Evolutionary conservation across 2,797 vertebrate species (phyloP).

Genomic region (Macropus fuliginosus): DNA sequence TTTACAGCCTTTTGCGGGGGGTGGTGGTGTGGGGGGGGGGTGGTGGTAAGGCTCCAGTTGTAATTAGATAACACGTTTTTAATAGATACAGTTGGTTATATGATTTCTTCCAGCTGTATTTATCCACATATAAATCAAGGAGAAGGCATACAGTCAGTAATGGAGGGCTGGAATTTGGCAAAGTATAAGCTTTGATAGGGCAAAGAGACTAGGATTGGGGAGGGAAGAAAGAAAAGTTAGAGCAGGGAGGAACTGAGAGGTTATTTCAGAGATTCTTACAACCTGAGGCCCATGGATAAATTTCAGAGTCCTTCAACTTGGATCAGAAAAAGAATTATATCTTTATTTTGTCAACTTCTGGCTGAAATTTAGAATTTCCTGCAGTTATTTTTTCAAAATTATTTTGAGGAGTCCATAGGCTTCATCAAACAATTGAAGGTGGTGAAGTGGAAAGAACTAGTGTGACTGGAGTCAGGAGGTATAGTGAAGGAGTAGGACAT

Average conservation of each 20-base stretch:
- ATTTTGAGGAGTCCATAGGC: background rate
- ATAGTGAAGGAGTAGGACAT: background rate
- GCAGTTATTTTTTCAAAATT: background rate
- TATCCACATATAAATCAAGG: background rate
- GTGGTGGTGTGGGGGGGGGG: too few relatives aligned
- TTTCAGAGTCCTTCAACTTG: background rate
- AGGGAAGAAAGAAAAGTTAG: background rate
- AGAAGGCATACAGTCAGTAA: too few relatives aligned
- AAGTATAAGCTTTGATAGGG: background rate
- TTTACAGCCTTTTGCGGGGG: background rate
- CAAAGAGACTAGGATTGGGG: background rate
- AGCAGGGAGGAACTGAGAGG: background rate
- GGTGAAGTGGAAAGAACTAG: background rate
- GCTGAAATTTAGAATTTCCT: background rate
- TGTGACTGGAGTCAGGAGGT: background rate
- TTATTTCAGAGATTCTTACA: background rate
- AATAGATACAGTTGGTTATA: background rate
- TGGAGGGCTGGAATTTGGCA: background rate
- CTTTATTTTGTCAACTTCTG: background rate
- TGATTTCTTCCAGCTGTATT: background rate
- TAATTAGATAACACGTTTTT: background rate
- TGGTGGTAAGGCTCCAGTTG: background rate
- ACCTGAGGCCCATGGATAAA: background rate
- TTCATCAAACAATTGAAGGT: background rate
- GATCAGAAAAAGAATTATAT: background rate